These are phyloP conservation scores for Scaptomyza polygonia DNA, from an alignment of 2,888 invertebrate species.

Conservation along the genomic window DNA sequence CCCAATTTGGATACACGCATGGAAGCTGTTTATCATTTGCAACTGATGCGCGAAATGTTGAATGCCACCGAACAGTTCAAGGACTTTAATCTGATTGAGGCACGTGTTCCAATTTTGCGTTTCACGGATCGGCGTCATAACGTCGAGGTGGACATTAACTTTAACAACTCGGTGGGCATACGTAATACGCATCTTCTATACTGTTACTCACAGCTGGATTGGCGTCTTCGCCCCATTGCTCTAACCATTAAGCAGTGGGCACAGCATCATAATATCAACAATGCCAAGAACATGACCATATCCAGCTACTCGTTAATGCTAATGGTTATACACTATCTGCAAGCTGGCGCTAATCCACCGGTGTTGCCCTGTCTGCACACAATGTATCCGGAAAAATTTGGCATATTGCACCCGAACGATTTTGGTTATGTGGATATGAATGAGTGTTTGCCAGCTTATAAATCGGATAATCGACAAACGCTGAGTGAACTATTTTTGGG, in stretches of 20 bases:
- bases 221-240: conserved; percentile 96
- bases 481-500: conserved; percentile 92
- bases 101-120: conserved; percentile 97
- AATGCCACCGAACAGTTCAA: conserved; percentile 81
- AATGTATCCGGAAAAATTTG: conserved; percentile 89
- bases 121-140: conserved; percentile 91
- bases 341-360: conserved; percentile 91
- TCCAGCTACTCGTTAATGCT: conserved; percentile 98
- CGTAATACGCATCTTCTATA: conserved; percentile 97
- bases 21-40: conserved; percentile 86
- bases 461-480: conserved; percentile 88
- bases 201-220: conserved; percentile 96
- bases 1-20: conserved; percentile 88
- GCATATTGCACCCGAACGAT: conserved; percentile 84
- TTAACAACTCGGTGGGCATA: conserved; percentile 98
- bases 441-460: conserved; percentile 86
- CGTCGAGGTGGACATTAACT: conserved; percentile 97
- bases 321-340: conserved; percentile 98
- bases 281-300: conserved; percentile 97
- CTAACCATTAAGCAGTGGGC: conserved; percentile 98
- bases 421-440: conserved; percentile 88
- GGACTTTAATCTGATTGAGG: conserved; percentile 90
- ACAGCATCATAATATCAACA: conserved; percentile 96
- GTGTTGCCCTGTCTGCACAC: conserved; percentile 93
- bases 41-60: conserved; percentile 79